Base-by-base conservation (phyloP, 2,113 vertebrate species). In the Tragelaphus strepsiceros region DNA sequence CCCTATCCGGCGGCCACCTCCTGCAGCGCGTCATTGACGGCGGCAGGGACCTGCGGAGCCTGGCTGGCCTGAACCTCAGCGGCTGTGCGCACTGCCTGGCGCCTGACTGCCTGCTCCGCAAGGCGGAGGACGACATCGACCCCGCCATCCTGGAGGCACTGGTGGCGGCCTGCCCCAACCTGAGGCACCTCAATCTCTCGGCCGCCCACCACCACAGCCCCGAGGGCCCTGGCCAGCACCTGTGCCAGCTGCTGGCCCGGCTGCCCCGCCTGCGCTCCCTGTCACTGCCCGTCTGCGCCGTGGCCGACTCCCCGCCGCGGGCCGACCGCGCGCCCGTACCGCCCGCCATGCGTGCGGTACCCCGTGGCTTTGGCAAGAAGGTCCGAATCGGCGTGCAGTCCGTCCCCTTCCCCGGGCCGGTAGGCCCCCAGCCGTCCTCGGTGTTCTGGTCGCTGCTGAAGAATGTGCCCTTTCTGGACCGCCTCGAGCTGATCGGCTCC, bases 141-240 rank as follows among this genome's bases (percentile, higher is more conserved):
- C 98, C 99, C 1, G 97, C 98, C 88, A 99, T 99, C 81, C 95
- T 99, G 96, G 99, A 99, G 94, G 99, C 99, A 2, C 89, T 99
- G 97, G 99, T 99, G 1, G 96, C 78, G 1, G 98, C 99, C 77
- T 99, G 99, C 94, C 98, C 98, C 64, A 99, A 99, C 94, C 97
- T 99, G 85, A 98, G 98, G 49, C 99, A 99, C 98, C 98, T 99
- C 94, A 99, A 99, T 98, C 99, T 99, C 43, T 99, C 99, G 2
- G 99, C 99, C 7, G 99, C 99, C 9, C 99, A 99, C 98, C 99
- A 99, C 93, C 99, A 99, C 95, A 99, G 99, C 97, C 97, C 99
- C 0, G 98, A 99, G 26, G 99, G 98, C 88, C 94, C 98, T 9
- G 99, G 98, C 46, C 98, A 99, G 17, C 99, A 99, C 98, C 98